phyloP scores from a whole-genome alignment of 2,113 vertebrate species.

The Sorex araneus region DNA sequence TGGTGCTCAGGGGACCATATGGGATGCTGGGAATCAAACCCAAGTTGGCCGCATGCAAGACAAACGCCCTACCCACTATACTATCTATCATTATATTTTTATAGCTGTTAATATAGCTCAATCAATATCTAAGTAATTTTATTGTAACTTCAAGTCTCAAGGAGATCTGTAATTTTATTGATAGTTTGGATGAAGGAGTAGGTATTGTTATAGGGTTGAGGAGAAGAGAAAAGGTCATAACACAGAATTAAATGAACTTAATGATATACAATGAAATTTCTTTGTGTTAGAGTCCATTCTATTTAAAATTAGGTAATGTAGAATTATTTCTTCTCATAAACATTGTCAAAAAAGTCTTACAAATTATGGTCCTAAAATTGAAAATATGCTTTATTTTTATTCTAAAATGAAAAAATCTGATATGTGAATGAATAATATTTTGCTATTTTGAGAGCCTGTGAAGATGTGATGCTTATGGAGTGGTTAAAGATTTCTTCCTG shows the following conservation, averaged over 20 bases:
- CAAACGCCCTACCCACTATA: too few relatives aligned
- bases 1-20: too few relatives aligned
- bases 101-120: conserved; percentile 47
- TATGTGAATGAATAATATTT: conserved; percentile 70
- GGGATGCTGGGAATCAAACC: too few relatives aligned
- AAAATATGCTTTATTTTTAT: conserved; percentile 57
- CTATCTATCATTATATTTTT: neutral
- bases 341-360: conserved; percentile 14
- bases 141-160: conserved; percentile 39
- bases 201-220: neutral
- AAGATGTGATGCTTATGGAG: conserved; percentile 63
- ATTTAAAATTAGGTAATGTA: conserved; percentile 32
- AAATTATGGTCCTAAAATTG: conserved; percentile 27
- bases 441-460: conserved; percentile 66
- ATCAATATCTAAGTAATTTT: conserved; percentile 2
- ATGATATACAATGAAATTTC: neutral
- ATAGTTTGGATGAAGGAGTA: neutral
- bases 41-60: too few relatives aligned
- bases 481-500: conserved; percentile 44
- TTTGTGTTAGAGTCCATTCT: conserved; percentile 35
- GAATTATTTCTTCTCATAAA: conserved; percentile 6
- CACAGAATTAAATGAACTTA: neutral
- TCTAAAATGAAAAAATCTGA: conserved; percentile 20
- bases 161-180: conserved; percentile 20
- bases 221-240: neutral